Evolutionary conservation across 2,888 invertebrate genomes (phyloP).

Genomic region (Ophion slaviceki): DNA sequence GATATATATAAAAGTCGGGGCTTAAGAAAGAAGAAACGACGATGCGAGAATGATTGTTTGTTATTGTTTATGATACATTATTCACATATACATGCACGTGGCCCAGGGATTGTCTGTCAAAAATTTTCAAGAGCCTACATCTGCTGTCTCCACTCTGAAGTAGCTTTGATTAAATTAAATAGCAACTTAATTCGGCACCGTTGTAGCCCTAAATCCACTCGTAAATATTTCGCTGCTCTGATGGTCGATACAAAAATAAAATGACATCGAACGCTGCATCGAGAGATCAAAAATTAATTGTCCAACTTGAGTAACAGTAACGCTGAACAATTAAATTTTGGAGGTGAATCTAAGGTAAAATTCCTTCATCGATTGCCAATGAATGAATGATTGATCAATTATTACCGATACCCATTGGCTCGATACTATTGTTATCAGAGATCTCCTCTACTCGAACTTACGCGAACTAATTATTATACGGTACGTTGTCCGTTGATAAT

Average conservation of each 20-base stretch:
- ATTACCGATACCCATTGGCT: conserved; percentile 17
- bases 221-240: neutral
- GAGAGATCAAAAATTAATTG: neutral
- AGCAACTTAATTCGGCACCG: neutral
- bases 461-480: conserved; percentile 53
- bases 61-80: conserved; percentile 46
- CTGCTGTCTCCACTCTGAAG: neutral
- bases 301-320: neutral
- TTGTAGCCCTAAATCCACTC: neutral
- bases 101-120: conserved; percentile 46
- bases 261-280: neutral
- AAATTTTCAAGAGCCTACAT: conserved; percentile 5
- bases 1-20: no score
- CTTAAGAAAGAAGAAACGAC: conserved; percentile 2
- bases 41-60: neutral
- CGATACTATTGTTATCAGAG: conserved; percentile 1
- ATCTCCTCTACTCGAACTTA: conserved; percentile 62
- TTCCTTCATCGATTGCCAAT: neutral
- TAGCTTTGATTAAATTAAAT: conserved; percentile 9
- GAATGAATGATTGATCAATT: neutral
- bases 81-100: conserved; percentile 42
- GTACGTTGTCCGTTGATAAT: conserved; percentile 64
- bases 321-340: neutral
- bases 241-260: neutral
- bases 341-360: neutral